Conservation (phyloP, 2,797 vertebrate genomes). For the Schizopygopsis pylzovi region DNA sequence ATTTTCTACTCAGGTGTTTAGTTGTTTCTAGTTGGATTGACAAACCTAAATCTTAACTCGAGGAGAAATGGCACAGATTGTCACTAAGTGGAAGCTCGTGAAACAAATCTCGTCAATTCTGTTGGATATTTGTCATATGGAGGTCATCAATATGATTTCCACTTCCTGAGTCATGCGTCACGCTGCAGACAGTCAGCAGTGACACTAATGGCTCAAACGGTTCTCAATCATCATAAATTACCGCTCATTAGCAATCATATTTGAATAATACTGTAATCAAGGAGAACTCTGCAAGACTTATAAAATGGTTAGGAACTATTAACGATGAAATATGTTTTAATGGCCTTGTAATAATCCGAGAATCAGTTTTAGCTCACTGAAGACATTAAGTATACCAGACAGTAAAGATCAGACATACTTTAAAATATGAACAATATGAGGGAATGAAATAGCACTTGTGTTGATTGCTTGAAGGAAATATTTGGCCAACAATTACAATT, state of each 20-base stretch:
- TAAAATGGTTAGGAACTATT: conserved; percentile 62
- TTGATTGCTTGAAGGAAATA: neutral
- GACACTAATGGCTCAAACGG: conserved; percentile 64
- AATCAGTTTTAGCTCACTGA: neutral
- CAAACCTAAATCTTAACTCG: neutral
- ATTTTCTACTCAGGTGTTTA: neutral
- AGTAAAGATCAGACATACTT: neutral
- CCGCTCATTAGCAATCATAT: conserved; percentile 71
- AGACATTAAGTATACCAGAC: neutral
- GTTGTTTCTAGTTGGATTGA: neutral
- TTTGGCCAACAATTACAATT: neutral
- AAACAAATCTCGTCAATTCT: conserved; percentile 26
- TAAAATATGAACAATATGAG: neutral
- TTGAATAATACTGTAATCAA: conserved; percentile 72
- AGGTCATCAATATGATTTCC: conserved; percentile 70
- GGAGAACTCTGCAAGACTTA: conserved; percentile 66
- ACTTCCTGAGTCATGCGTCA: conserved; percentile 64
- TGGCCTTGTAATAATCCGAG: neutral
- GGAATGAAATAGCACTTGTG: neutral
- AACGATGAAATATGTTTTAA: conserved; percentile 35
- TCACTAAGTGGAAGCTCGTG: conserved; percentile 57
- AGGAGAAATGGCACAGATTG: conserved; percentile 50
- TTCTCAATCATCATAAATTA: conserved; percentile 71
- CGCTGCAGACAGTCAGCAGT: conserved; percentile 53
- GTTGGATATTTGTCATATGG: conserved; percentile 41